These are phyloP conservation scores for Garrulus glandarius DNA, from an alignment of 2,797 vertebrate species.

Conservation along the genomic window DNA sequence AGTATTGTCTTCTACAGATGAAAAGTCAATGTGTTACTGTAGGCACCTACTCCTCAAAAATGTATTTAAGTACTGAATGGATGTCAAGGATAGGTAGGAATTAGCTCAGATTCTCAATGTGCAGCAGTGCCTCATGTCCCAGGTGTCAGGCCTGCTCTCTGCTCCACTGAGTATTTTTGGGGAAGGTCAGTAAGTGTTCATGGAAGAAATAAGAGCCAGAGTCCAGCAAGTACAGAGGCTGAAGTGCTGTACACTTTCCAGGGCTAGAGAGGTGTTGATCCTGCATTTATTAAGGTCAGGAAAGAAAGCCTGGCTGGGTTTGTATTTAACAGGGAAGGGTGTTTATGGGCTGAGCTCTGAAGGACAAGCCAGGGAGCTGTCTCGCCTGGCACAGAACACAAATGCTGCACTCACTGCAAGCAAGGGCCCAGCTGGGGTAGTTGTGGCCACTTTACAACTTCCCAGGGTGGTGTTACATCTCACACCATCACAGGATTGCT, in stretches of 20 bases:
- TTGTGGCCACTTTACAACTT: neutral
- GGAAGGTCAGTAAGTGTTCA: neutral
- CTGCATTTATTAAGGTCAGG: neutral
- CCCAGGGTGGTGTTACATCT: neutral
- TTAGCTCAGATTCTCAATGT: neutral
- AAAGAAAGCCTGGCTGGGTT: neutral
- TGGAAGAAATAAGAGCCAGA: neutral
- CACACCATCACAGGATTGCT: neutral
- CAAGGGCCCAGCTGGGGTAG: neutral
- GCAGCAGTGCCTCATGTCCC: rapidly evolving
- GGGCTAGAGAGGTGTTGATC: neutral
- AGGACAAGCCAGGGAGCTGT: neutral
- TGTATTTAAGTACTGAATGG: neutral
- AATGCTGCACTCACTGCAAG: neutral
- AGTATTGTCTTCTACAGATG: neutral
- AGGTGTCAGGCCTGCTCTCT: neutral
- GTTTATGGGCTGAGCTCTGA: neutral
- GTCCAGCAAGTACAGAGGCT: neutral
- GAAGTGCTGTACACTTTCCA: neutral
- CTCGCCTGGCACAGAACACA: neutral
- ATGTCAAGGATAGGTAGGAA: neutral
- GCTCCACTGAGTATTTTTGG: neutral
- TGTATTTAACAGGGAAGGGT: neutral
- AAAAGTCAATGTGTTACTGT: neutral
- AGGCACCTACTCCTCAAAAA: neutral